Base-by-base conservation (phyloP, 1,140 invertebrate genomes). In the Prorops nasuta region DNA sequence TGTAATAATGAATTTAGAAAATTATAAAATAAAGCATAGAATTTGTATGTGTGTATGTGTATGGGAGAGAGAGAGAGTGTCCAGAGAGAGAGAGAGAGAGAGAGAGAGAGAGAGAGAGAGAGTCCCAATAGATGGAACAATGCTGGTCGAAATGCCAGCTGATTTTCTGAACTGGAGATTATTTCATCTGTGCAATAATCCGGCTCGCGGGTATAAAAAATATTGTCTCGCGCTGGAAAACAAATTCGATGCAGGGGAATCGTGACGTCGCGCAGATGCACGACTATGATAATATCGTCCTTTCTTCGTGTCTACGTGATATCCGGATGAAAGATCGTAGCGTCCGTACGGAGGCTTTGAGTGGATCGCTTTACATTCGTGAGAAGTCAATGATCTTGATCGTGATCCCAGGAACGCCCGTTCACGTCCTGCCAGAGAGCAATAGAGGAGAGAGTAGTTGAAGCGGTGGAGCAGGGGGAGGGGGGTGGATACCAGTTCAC, bases 371-470 rank as follows among this genome's bases (percentile, higher is more conserved):
- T 70, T 69, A 67, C 66, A 60, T 68, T 66, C 63, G 58, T 54
- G 60, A 57, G 60, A 56, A 66, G 66, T 69, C 67, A 62, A 67
- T 67, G 67, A 71, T 68, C 69, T 64, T 65, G 66, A 71, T 71
- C 69, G 63, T 59, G 64, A 67, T 69, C 57, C 55, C 49, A 38
- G 19, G 41, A 52, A 49, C 51, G 51, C 57, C 47, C 38, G 60
- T 48, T 56, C 24, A 38, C 50, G n/a, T 48, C 44, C 49, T 54
- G 38, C 41, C 34, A 19, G 51, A 16, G 17, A 31, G 34, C 16
- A 21, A 43, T 4, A 32, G 15, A 32, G 10, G 2, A 3, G 16
- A 15, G 17, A 14, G 12, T 6, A 28, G 37, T n/a, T n/a, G n/a
- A 48, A 37, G 14, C 43, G 18, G n/a, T 17, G 22, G 16, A 14